These are phyloP conservation scores for Cephalopachus bancanus DNA, from an alignment of 2,797 vertebrate genomes.

Conservation along the genomic window DNA sequence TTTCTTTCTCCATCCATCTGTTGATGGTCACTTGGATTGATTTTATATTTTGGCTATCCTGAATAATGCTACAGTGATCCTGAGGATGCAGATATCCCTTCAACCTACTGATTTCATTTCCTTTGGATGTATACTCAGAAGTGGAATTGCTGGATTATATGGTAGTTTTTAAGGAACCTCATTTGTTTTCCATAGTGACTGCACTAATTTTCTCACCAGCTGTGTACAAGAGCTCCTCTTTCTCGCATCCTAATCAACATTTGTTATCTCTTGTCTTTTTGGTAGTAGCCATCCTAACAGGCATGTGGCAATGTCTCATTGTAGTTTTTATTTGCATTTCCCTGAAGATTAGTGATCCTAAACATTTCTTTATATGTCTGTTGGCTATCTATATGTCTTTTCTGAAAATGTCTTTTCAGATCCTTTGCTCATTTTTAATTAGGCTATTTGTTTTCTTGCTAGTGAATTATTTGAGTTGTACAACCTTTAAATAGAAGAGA, in stretches of 20 bases:
- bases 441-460: not conserved
- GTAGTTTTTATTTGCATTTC: not conserved
- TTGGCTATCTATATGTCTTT: not conserved
- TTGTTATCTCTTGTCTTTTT: not conserved
- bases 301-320: not conserved
- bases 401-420: constrained; percentile 10
- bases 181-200: not conserved
- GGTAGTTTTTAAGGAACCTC: not conserved
- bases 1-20: not conserved
- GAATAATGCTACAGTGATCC: not conserved
- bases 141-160: not conserved
- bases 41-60: not conserved
- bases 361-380: not conserved
- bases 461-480: not conserved
- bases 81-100: too few relatives aligned
- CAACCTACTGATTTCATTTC: not conserved
- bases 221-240: not conserved
- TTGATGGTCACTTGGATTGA: not conserved
- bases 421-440: not conserved
- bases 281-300: not conserved
- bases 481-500: constrained; percentile 32
- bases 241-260: not conserved
- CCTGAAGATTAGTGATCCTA: not conserved
- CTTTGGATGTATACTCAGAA: not conserved
- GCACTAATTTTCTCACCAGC: not conserved